Conservation (phyloP, 2,113 vertebrate species). For the Tachysurus fulvidraco region DNA sequence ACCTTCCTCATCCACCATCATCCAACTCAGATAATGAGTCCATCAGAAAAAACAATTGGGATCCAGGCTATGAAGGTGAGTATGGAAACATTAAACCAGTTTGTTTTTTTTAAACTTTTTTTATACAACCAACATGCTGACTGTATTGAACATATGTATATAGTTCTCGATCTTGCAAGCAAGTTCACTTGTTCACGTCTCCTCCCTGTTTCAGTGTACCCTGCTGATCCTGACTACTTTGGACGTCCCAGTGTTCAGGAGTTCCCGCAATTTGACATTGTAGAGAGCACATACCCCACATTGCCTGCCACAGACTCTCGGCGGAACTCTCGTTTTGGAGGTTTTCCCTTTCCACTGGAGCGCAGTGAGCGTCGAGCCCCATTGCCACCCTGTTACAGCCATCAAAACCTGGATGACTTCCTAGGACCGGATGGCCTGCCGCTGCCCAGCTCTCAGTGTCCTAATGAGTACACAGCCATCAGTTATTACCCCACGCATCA, state of each 20-base stretch:
- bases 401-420: constrained; percentile 93
- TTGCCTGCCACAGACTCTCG: constrained; percentile 70
- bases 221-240: constrained; percentile 86
- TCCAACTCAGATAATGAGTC: constrained; percentile 84
- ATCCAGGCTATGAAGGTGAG: constrained; percentile 88
- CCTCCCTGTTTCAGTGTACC: constrained; percentile 68
- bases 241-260: constrained; percentile 78
- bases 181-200: neutral
- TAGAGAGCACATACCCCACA: constrained; percentile 71
- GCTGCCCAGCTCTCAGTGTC: constrained; percentile 77
- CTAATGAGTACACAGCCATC: constrained; percentile 91
- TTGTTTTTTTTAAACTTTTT: too few relatives aligned
- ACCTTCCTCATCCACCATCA: constrained; percentile 78
- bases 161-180: neutral
- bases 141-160: neutral
- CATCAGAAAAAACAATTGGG: constrained; percentile 87
- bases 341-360: constrained; percentile 93
- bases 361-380: constrained; percentile 88
- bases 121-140: neutral
- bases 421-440: constrained; percentile 78
- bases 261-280: constrained; percentile 84
- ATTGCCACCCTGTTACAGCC: constrained; percentile 92
- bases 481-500: constrained; percentile 91
- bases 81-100: constrained; percentile 33
- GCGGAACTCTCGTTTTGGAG: constrained; percentile 80